Conservation (phyloP, 2,888 invertebrate species). For the Tipula vernalis region DNA sequence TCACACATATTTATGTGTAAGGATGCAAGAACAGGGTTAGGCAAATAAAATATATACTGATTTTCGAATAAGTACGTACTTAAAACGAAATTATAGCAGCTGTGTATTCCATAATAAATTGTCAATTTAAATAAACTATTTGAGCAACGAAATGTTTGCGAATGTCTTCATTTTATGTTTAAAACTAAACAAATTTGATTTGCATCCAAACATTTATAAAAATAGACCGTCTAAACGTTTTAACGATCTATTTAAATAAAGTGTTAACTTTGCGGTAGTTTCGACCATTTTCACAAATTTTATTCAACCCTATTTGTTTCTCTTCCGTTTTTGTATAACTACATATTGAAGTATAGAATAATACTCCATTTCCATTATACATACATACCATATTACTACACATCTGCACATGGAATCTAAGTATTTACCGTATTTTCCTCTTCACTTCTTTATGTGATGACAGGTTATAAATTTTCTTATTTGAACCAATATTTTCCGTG, state of each 20-base stretch:
- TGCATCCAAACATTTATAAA: too few species aligned
- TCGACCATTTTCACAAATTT: too few species aligned
- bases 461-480: neutral
- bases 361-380: neutral
- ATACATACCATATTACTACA: neutral
- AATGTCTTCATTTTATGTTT: too few species aligned
- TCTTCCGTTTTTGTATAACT: neutral
- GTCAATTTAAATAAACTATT: too few species aligned
- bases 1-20: neutral
- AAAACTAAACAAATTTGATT: too few species aligned
- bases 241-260: too few species aligned
- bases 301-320: too few species aligned
- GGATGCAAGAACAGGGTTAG: neutral
- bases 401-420: neutral
- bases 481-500: neutral
- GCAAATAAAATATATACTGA: neutral
- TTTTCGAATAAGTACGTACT: neutral
- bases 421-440: neutral
- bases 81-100: too few species aligned
- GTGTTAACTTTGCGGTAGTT: too few species aligned
- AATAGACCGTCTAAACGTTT: too few species aligned
- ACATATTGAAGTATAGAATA: neutral
- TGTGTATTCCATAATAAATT: too few species aligned
- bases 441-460: neutral
- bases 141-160: too few species aligned